Evolutionary conservation across 2,113 vertebrate genomes (phyloP).

Genomic region (Tachuris rubrigastra): DNA sequence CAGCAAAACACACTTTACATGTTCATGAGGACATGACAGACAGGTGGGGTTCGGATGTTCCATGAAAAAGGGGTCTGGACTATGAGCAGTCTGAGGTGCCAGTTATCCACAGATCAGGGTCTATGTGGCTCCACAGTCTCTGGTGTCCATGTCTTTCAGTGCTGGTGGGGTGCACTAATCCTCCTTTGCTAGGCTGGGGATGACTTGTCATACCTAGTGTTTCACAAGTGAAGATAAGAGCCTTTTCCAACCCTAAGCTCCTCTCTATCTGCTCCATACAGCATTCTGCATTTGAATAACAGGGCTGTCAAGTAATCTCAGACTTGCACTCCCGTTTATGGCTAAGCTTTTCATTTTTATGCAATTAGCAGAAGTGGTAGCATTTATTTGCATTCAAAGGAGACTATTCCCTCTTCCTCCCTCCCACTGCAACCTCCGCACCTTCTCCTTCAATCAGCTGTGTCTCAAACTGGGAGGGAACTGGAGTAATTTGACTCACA

Average conservation of each 20-base stretch:
- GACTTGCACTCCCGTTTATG: not conserved
- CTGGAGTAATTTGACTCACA: not conserved
- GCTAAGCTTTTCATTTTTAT: conserved; percentile 32
- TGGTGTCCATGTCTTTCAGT: not conserved
- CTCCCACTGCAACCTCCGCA: not conserved
- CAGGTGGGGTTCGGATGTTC: not conserved
- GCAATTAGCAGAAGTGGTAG: conserved; percentile 19
- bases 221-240: conserved; percentile 32
- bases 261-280: conserved; percentile 6
- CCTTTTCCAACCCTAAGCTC: conserved; percentile 24
- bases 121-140: not conserved
- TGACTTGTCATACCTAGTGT: not conserved
- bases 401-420: not conserved
- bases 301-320: not conserved
- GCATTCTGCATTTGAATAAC: conserved; percentile 22
- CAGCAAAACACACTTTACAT: not conserved
- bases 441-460: not conserved
- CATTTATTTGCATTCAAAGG: conserved; percentile 22
- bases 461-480: not conserved
- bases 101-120: not conserved
- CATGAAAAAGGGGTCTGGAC: not conserved
- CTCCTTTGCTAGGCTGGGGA: not conserved
- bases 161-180: not conserved
- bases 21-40: not conserved
- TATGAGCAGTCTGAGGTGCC: not conserved